Base-by-base conservation (phyloP, 1,140 invertebrate genomes). In the Drosophila seguyi region DNA sequence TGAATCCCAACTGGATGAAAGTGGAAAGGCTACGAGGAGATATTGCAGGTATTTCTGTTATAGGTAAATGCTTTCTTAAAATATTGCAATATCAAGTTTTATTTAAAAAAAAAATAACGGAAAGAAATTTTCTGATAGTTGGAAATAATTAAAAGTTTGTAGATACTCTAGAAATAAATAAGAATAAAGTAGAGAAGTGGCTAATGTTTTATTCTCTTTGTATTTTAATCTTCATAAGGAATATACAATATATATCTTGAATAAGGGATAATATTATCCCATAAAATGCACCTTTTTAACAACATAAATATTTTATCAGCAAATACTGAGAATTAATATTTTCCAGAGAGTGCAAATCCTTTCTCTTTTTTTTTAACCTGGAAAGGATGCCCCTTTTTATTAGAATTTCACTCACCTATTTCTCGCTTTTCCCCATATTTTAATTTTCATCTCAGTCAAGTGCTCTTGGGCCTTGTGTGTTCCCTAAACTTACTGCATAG, bases 361-460 rank as follows among this genome's bases (percentile, higher is more conserved):
- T 42, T 36, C 5, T 18, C 25, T 34, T 36, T n/a, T n/a, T 25
- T 13, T 25, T 20, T 18, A 18, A 4, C 13, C 25, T 25, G 29
- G 6, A 20, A 36, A 39, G 3, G 13, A 11, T 18, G 18, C n/a
- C 31, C 31, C 18, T n/a, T 42, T 20, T 48, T 11, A 16, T 20
- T 14, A 14, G 3, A 18, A 36, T 14, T 47, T 31, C 25, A 4
- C 34, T 27, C 16, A 27, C n/a, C n/a, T 11, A 52, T 38, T 60
- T 29, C 14, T 52, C 20, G 31, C 61, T 44, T 69, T 34, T 65
- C 13, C 6, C 48, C 25, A 66, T 66, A 48, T 66, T 66, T 68
- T 57, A 57, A 57, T 69, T 47, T 22, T 31, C 22, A 11, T 31
- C 2, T 10, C 6, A 20, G 16, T 20, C 59, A 66, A 14, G 18